These are phyloP conservation scores for Medauroidea extradentata DNA, from an alignment of 1,140 invertebrate species.

Conservation along the genomic window DNA sequence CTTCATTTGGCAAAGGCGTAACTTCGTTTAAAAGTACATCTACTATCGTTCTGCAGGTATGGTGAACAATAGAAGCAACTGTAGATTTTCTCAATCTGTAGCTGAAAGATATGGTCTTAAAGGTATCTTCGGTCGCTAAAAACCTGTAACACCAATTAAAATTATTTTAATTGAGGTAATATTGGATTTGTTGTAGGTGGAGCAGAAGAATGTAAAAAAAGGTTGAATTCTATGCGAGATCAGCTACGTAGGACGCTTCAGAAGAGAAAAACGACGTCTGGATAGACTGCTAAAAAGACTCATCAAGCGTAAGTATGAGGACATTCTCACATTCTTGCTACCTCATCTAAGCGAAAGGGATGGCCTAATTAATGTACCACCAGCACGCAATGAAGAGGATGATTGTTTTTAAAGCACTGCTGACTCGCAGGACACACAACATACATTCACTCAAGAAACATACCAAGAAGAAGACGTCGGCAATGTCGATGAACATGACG, in stretches of 20 bases:
- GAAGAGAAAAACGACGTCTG: constrained; percentile 18
- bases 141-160: constrained; percentile 14
- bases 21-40: constrained; percentile 10
- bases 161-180: constrained; percentile 5
- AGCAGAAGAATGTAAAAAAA: constrained; percentile 19
- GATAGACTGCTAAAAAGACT: constrained; percentile 11
- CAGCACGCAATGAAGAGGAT: constrained; percentile 6
- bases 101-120: constrained; percentile 18
- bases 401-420: background rate
- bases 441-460: too few species aligned
- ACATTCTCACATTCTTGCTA: constrained; percentile 11
- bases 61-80: constrained; percentile 12
- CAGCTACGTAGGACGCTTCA: constrained; percentile 14
- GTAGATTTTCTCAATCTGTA: constrained; percentile 14
- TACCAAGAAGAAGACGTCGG: too few species aligned
- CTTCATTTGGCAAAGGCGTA: constrained; percentile 7
- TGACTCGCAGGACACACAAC: too few species aligned
- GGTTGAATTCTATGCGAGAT: constrained; percentile 18
- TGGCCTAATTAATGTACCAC: constrained; percentile 14
- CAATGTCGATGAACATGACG: too few species aligned
- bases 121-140: constrained; percentile 14
- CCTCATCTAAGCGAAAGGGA: constrained; percentile 13
- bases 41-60: constrained; percentile 4
- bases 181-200: constrained; percentile 6
- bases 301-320: constrained; percentile 15